Evolutionary conservation across 2,888 invertebrate genomes (phyloP).

Genomic region (Xestia rhomboidea): DNA sequence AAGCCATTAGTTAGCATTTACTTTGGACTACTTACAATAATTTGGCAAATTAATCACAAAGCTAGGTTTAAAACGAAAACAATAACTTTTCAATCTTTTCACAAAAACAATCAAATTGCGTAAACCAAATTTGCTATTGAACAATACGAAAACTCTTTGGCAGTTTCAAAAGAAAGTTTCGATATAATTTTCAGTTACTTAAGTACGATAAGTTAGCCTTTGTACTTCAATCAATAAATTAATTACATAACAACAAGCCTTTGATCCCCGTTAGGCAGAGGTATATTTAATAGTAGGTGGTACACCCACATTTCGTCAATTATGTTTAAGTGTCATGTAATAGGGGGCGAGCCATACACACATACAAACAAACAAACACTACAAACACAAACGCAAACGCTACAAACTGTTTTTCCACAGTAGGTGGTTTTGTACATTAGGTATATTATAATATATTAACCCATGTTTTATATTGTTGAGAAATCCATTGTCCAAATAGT

Average conservation of each 20-base stretch:
- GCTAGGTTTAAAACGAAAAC: conserved; percentile 23
- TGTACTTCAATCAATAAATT: conserved; percentile 3
- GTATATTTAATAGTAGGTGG: too few relatives aligned
- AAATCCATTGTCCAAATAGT: too few relatives aligned
- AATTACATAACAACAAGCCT: background rate
- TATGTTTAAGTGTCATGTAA: too few relatives aligned
- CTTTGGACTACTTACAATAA: background rate
- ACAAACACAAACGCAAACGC: too few relatives aligned
- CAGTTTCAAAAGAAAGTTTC: conserved; percentile 9
- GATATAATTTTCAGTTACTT: background rate
- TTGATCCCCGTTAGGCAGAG: too few relatives aligned
- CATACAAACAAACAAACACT: too few relatives aligned
- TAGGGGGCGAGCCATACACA: too few relatives aligned
- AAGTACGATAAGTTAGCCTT: background rate
- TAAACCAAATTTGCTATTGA: conserved; percentile 13
- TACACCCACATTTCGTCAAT: too few relatives aligned
- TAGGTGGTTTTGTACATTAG: too few relatives aligned
- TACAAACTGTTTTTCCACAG: too few relatives aligned
- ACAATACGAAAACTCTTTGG: conserved; percentile 23
- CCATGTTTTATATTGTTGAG: too few relatives aligned
- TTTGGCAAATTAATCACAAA: conserved; percentile 29
- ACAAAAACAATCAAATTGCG: conserved; percentile 24
- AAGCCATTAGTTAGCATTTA: background rate
- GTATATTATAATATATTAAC: too few relatives aligned
- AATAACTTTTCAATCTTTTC: conserved; percentile 24